Evolutionary conservation across 2,113 vertebrate genomes (phyloP), one percentile per base, ranked within the genome.

Genomic region (Paraplagusia blochii): DNA sequence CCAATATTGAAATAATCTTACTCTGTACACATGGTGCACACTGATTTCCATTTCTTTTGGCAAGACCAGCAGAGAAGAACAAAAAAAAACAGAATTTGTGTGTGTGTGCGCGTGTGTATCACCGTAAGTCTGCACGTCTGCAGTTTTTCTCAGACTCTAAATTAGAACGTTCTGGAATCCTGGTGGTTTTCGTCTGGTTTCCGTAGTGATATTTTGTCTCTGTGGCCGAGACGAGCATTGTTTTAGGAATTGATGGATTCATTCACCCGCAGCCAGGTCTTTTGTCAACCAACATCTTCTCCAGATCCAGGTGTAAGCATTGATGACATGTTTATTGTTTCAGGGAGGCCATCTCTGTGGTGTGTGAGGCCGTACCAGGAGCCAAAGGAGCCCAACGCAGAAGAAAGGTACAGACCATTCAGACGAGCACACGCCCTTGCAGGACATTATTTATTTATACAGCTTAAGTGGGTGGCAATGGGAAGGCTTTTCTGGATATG

Each of bases 291-390:
- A 29, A 29, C 22, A 6, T 29, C 22, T 29, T 29, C 22, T 54
- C 58, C 50, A 53, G 66, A 38, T 77, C 43, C 16, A 72, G 44
- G 67, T 60, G 74, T 58, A 47, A 19, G 35, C 38, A 51, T 58
- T 66, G 56, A 69, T 57, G 40, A 62, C 33, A 15, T 66, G 18
- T 65, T 76, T 46, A 60, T 53, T 82, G 67, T 74, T 72, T 33
- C 89, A 98, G 97, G 85, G 97, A 99, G 84, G 97, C 97, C 9
- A 98, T 99, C 58, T 93, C 95, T 62, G 90, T 98, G 85, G 95
- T 98, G 71, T 98, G 95, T 8, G 97, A 98, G 72, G 95, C 97
- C 0, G 95, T 99, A 74, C 97, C 97, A 0, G 92, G 95, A 74
- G 94, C 95, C 80, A 99, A 96, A 86, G 97, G 95, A 83, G 93